Evolutionary conservation across 2,113 vertebrate species (phyloP).

Genomic region (Prinia subflava): DNA sequence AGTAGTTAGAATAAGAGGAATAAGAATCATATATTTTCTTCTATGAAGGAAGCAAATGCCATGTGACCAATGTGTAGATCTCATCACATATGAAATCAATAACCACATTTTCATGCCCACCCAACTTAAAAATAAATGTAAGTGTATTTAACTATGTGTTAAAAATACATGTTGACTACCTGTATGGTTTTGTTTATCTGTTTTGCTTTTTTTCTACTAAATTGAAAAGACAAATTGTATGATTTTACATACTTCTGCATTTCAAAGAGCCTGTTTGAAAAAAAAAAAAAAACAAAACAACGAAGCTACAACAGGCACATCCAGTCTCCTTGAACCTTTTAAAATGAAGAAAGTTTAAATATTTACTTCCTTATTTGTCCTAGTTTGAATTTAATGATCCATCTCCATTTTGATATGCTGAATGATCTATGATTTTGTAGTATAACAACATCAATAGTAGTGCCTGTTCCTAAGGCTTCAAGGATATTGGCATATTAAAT

Average conservation of each 20-base stretch:
- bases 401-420: neutral
- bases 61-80: neutral
- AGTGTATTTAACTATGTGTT: neutral
- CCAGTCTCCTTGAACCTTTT: neutral
- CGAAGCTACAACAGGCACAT: neutral
- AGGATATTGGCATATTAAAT: neutral
- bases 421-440: neutral
- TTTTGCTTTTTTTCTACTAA: neutral
- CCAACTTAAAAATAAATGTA: constrained; percentile 18
- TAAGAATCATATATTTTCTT: constrained; percentile 1
- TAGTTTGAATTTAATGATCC: neutral
- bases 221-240: neutral
- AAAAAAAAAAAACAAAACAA: neutral
- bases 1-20: constrained; percentile 49
- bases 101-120: neutral
- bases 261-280: neutral
- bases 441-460: neutral
- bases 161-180: neutral
- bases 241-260: neutral
- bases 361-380: neutral
- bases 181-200: neutral
- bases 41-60: neutral
- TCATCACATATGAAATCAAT: neutral
- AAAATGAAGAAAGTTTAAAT: neutral
- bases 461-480: neutral